Evolutionary conservation across 2,113 vertebrate species (phyloP).

Genomic region (Platycercus adscitus): DNA sequence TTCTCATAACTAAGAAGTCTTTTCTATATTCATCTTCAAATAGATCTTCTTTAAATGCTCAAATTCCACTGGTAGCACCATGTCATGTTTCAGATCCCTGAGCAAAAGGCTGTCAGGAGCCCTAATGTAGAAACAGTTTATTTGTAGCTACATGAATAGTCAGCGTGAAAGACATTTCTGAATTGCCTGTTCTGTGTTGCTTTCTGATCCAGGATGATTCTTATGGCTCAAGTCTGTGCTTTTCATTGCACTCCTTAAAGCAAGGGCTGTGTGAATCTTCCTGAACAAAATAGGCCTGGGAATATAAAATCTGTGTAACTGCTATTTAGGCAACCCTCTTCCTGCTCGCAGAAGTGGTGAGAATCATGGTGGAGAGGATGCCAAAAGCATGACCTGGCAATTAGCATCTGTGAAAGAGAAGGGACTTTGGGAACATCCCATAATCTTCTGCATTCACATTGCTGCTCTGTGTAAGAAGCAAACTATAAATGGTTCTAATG

Average conservation of each 20-base stretch:
- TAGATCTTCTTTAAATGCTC: not conserved
- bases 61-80: not conserved
- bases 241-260: not conserved
- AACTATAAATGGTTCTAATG: not conserved
- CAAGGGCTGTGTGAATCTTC: not conserved
- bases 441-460: not conserved
- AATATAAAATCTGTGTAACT: not conserved
- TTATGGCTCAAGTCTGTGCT: not conserved
- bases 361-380: not conserved
- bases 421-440: not conserved
- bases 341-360: not conserved
- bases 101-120: not conserved
- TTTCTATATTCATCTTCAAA: not conserved
- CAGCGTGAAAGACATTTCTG: not conserved
- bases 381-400: not conserved
- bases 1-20: not conserved
- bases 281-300: not conserved
- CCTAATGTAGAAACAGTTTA: not conserved
- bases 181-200: not conserved
- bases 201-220: not conserved
- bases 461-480: not conserved
- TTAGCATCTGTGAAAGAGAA: not conserved
- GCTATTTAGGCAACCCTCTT: not conserved
- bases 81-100: not conserved
- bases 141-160: not conserved